Conservation (phyloP, 1,140 invertebrate genomes). For the Zaprionus capensis region DNA sequence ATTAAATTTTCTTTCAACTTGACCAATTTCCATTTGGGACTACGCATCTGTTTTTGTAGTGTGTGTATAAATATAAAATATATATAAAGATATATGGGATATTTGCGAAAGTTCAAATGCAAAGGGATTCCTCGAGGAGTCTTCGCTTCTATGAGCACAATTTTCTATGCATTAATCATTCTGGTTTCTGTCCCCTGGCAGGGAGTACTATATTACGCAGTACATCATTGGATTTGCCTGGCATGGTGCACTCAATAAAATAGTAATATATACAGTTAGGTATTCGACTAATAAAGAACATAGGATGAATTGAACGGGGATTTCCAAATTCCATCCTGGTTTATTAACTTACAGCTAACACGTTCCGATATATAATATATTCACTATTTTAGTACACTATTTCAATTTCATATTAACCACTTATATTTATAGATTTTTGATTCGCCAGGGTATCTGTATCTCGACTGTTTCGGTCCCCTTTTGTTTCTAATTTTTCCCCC, state of each 20-base stretch:
- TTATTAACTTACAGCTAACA: no score
- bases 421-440: not conserved
- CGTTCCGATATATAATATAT: no score
- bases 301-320: not conserved
- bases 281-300: not conserved
- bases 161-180: slow-evolving; percentile 53
- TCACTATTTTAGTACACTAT: no score
- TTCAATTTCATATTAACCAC: no score
- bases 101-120: slow-evolving; percentile 26
- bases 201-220: not conserved
- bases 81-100: slow-evolving; percentile 6
- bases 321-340: no score
- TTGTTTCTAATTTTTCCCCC: not conserved
- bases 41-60: not conserved
- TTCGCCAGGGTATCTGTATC: not conserved
- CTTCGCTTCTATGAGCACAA: slow-evolving; percentile 12
- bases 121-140: not conserved
- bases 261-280: not conserved
- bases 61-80: slow-evolving; percentile 4
- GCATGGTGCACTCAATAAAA: not conserved
- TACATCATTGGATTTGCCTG: not conserved
- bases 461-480: not conserved
- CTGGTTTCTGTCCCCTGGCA: slow-evolving; percentile 5
- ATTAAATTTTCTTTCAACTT: slow-evolving; percentile 41
- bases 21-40: slow-evolving; percentile 40